Base-by-base conservation (phyloP, 1,140 invertebrate species). In the Drosophila lowei region DNA sequence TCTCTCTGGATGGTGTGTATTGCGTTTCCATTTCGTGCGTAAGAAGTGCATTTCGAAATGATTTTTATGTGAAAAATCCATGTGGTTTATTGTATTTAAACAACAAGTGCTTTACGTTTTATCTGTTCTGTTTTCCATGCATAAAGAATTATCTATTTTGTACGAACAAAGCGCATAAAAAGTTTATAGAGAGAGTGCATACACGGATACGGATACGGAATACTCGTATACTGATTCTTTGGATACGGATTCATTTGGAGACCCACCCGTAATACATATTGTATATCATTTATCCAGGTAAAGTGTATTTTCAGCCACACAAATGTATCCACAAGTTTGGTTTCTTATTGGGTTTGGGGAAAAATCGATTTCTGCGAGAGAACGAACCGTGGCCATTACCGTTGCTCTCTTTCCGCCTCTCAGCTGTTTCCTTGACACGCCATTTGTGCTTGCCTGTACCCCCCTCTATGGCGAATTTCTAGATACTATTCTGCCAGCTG, bases 401-500 rank as follows among this genome's bases (percentile, higher is more conserved):
- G 34, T 41, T 74, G 71, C 71, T 74, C 71, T 74, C 71, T 74
- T 74, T 65, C 28, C 47, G 61, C 25, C 60, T 48, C 60, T 74
- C 71, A 74, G 71, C 71, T 74, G 71, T 58, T 71, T 71, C 67
- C 81, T 84, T 74, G 81, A 71, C 62, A 71, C 16, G 57, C 57
- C 75, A 84, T 50, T 63, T 71, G 62, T 52, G 60, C 48, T 42
- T 47, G 42, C 34, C 48, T 23, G 44, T 23, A 44, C 46, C 23
- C 30, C 64, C 16, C 21, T 38, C 16, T 54, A 5, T 13, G 34
- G 11, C 34, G 34, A 13, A 38, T 38, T 38, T 38, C 34, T 11
- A 38, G 34, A 34, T 18, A 49, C 21, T 41, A 44, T 61, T 53
- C 34, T 67, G 43, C 44, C 44, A 68, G 34, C 64, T 57, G 66